Evolutionary conservation across 2,797 vertebrate species (phyloP).

Genomic region (Eulemur coronatus): DNA sequence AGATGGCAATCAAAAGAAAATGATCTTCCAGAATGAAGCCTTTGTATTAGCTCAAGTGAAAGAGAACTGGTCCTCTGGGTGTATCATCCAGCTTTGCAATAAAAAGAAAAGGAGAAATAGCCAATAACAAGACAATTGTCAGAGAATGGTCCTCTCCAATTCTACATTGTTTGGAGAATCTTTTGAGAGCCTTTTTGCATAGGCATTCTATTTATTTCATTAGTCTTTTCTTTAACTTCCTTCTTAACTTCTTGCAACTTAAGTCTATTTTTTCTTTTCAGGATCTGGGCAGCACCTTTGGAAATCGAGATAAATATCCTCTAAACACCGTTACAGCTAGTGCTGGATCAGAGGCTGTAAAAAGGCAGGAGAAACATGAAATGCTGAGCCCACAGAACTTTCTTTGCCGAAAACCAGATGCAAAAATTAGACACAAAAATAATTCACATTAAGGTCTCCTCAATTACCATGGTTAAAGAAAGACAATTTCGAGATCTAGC

Average conservation of each 20-base stretch:
- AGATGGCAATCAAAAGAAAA: slow-evolving; percentile 22
- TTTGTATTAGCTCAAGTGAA: background rate
- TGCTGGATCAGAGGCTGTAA: background rate
- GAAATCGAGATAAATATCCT: slow-evolving; percentile 1
- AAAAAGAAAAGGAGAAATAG: background rate
- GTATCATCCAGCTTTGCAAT: background rate
- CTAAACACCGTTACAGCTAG: background rate
- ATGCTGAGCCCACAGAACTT: background rate
- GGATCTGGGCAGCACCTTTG: background rate
- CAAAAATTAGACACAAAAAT: slow-evolving; percentile 15
- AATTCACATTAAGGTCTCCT: background rate
- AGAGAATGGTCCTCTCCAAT: background rate
- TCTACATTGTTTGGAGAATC: background rate
- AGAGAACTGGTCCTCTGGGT: background rate
- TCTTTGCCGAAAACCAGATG: background rate
- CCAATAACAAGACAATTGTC: background rate
- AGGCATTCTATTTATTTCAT: background rate
- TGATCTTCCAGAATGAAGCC: background rate
- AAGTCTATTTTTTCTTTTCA: background rate
- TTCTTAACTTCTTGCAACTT: background rate
- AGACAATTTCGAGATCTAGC: background rate
- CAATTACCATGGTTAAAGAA: background rate
- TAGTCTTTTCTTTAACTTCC: background rate
- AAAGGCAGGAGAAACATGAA: background rate
- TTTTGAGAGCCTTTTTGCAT: background rate